Conservation (phyloP, 2,797 vertebrate genomes). For the Prionace glauca region DNA sequence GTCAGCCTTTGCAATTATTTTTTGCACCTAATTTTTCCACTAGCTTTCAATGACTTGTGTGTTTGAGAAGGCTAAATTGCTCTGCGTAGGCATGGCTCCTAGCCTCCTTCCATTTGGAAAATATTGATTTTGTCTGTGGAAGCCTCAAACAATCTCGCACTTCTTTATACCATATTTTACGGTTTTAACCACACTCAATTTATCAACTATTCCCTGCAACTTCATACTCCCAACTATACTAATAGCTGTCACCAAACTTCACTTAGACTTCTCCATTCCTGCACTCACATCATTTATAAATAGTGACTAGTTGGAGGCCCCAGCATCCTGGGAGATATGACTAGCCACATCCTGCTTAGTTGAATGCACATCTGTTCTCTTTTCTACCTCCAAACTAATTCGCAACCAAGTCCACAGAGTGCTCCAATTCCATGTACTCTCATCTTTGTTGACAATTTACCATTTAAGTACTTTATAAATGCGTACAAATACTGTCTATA, state of each 20-base stretch:
- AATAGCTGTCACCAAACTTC: background rate
- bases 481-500: background rate
- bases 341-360: background rate
- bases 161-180: background rate
- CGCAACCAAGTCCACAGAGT: background rate
- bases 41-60: background rate
- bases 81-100: background rate
- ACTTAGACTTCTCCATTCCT: background rate
- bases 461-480: background rate
- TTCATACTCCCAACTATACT: background rate
- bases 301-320: background rate
- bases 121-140: background rate
- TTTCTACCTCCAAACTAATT: background rate
- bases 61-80: background rate
- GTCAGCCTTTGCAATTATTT: background rate
- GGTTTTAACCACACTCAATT: too few species aligned
- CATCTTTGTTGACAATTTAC: too few species aligned
- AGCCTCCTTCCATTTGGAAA: background rate
- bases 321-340: background rate
- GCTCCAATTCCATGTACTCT: background rate
- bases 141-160: background rate
- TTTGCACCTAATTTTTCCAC: background rate
- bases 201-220: background rate
- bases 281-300: background rate
- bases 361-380: background rate